Conservation (phyloP, 2,888 invertebrate genomes). For the Gerris lacustris region DNA sequence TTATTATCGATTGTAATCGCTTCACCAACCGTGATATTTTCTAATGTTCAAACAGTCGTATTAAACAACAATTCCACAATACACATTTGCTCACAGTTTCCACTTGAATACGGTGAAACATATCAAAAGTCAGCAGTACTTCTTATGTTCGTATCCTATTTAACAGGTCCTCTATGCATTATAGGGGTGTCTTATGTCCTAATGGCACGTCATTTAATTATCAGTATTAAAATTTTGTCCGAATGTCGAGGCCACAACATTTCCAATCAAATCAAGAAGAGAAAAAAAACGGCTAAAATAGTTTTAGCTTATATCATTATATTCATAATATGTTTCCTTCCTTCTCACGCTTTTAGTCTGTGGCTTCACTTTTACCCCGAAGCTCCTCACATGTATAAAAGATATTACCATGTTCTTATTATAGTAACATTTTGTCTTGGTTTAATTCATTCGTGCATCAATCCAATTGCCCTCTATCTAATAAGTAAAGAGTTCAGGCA, state of each 20-base stretch:
- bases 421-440: constrained; percentile 74
- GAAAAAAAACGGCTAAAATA: constrained; percentile 57
- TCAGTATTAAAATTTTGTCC: constrained; percentile 72
- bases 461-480: constrained; percentile 78
- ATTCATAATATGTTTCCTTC: constrained; percentile 77
- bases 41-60: constrained; percentile 42
- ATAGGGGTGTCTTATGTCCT: constrained; percentile 78
- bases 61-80: constrained; percentile 49
- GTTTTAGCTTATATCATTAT: constrained; percentile 82
- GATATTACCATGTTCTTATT: constrained; percentile 63
- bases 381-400: constrained; percentile 52
- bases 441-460: constrained; percentile 82
- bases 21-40: constrained; percentile 64
- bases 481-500: constrained; percentile 69
- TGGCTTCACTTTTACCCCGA: constrained; percentile 70
- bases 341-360: constrained; percentile 68
- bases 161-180: constrained; percentile 69
- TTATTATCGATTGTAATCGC: constrained; percentile 62
- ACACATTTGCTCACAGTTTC: constrained; percentile 55
- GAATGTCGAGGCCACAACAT: constrained; percentile 47
- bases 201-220: constrained; percentile 76
- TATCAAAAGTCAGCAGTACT: constrained; percentile 42
- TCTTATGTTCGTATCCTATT: constrained; percentile 63
- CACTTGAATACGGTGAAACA: constrained; percentile 39
- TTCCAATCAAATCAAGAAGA: constrained; percentile 38